These are phyloP conservation scores for Thalpophila matura DNA, from an alignment of 2,888 invertebrate genomes.

Conservation along the genomic window DNA sequence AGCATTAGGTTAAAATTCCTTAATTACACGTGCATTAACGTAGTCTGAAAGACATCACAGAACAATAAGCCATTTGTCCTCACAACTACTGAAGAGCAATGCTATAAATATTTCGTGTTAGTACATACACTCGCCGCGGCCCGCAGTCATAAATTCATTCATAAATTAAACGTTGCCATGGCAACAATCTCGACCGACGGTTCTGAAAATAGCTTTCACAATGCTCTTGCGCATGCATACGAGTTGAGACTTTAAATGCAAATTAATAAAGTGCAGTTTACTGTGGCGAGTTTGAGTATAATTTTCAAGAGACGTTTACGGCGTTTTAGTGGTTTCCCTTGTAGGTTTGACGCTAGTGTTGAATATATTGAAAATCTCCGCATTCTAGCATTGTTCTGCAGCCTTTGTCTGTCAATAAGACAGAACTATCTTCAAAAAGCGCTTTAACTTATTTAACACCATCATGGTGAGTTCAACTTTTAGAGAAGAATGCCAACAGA, in stretches of 20 bases:
- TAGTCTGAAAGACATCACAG: conserved; percentile 4
- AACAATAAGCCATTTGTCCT: conserved; percentile 45
- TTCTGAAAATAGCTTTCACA: conserved; percentile 45
- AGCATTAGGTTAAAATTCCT: not conserved
- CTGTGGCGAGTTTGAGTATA: not conserved
- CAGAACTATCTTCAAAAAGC: not conserved
- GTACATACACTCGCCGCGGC: conserved; percentile 27
- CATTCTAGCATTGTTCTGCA: not conserved
- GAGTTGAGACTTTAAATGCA: conserved; percentile 4
- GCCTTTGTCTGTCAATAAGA: not conserved
- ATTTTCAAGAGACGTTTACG: conserved; percentile 4
- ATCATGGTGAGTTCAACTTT: no score
- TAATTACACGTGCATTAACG: not conserved
- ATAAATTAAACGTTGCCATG: conserved; percentile 60
- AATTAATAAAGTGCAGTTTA: not conserved
- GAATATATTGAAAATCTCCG: not conserved
- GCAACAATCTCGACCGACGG: conserved; percentile 38
- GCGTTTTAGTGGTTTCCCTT: conserved; percentile 25
- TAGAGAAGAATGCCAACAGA: no score
- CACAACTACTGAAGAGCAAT: conserved; percentile 21
- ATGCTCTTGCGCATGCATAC: conserved; percentile 1
- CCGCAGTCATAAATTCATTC: conserved; percentile 57
- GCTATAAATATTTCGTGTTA: conserved; percentile 51
- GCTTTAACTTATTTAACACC: not conserved
- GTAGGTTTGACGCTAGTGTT: conserved; percentile 3